Percentiles rank a stretch among this genome's conserved stretches.
phyloP scores from a whole-genome alignment of 92 coral and sea anemone genomes.

The Zoanthus sociatus region DNA sequence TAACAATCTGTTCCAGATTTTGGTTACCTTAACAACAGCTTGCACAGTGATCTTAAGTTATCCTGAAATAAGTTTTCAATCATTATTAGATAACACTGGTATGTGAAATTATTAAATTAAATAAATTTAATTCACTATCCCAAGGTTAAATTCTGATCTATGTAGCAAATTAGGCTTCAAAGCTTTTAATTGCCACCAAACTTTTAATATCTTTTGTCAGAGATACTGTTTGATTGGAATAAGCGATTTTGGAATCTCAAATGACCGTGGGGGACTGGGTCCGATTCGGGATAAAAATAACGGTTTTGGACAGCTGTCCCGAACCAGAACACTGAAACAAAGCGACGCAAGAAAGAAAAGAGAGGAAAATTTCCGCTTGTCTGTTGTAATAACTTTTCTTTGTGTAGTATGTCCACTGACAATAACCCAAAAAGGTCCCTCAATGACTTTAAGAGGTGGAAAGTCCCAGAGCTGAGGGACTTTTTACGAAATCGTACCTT shows the following conservation, averaged over 20 bases:
- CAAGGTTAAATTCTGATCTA: no score
- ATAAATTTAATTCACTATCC: no score
- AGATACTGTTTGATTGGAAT: neutral
- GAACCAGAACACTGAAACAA: conserved; percentile 15
- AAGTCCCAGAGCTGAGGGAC: conserved; percentile 55
- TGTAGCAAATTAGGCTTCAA: no score
- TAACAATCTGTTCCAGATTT: no score
- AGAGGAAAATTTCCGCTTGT: neutral
- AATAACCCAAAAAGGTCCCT: conserved; percentile 12
- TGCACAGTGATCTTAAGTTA: no score
- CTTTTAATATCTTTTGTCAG: no score
- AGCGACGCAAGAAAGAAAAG: conserved; percentile 13
- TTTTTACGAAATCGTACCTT: conserved; percentile 57
- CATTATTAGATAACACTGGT: no score
- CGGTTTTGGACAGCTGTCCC: conserved; percentile 11
- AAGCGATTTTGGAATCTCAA: conserved; percentile 45
- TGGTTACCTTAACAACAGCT: no score
- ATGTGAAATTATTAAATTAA: no score
- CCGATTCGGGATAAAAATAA: conserved; percentile 37
- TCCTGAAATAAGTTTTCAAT: no score
- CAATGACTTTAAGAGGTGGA: conserved; percentile 65
- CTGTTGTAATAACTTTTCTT: neutral
- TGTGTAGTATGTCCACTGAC: conserved; percentile 3
- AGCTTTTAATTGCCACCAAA: no score
- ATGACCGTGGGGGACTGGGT: conserved; percentile 44